These are phyloP conservation scores for Salpingus planirostris DNA, from an alignment of 2,888 invertebrate species.

Conservation along the genomic window DNA sequence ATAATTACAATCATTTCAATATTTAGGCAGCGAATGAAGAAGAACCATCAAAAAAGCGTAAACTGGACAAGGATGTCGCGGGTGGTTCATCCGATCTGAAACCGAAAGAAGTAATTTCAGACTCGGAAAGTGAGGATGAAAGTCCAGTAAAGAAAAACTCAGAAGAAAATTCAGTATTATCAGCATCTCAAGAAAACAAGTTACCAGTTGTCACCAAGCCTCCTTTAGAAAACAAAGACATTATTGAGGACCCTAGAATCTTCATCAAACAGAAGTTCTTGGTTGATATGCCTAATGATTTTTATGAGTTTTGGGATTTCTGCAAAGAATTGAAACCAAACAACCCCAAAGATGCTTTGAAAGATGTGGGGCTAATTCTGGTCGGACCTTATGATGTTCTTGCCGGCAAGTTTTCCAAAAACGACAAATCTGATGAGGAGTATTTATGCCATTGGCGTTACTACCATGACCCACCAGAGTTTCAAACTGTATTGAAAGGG, in stretches of 20 bases:
- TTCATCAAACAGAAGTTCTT: conserved; percentile 68
- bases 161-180: conserved; percentile 3
- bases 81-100: too few relatives aligned
- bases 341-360: conserved; percentile 55
- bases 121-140: too few relatives aligned
- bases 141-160: background rate
- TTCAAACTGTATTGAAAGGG: conserved; percentile 70
- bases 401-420: conserved; percentile 37
- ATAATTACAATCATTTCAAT: too few relatives aligned
- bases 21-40: too few relatives aligned
- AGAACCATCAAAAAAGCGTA: too few relatives aligned
- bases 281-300: conserved; percentile 83
- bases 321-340: conserved; percentile 49
- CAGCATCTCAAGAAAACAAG: conserved; percentile 1
- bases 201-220: too few relatives aligned
- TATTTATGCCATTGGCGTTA: conserved; percentile 83
- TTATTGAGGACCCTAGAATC: conserved; percentile 31
- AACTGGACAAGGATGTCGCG: too few relatives aligned
- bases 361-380: conserved; percentile 57
- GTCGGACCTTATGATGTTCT: conserved; percentile 87
- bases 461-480: conserved; percentile 91
- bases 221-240: too few relatives aligned
- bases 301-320: conserved; percentile 76
- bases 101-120: background rate
- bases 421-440: conserved; percentile 43